Base-by-base conservation (phyloP, 1,140 invertebrate species). In the Polypedilum pembai region DNA sequence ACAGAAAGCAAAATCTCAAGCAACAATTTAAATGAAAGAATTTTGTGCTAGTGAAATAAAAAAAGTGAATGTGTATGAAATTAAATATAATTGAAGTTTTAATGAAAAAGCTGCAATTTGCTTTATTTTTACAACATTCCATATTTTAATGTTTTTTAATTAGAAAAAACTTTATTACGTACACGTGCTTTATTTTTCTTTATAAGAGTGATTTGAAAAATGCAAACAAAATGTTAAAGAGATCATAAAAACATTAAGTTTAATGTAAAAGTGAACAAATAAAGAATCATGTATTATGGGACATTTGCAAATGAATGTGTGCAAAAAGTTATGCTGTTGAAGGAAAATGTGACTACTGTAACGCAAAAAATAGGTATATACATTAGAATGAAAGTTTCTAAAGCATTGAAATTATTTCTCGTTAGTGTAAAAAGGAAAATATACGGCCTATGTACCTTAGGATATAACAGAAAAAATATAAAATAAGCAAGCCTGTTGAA, bases 361-460 rank as follows among this genome's bases (percentile, higher is more conserved):
- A n/a, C 45, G 15, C 4, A 33, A 33, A n/a, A 33, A 33, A 33
- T 33, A 33, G 24, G 24, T 33, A n/a, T 56, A 56, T 56, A 56
- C 45, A 56, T 56, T 56, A 56, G 45, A 56, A 12, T n/a, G n/a
- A n/a, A 56, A 56, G 12, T 56, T 56, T n/a, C 45, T 56, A 15
- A 56, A 56, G 45, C 45, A 56, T 56, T 56, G 12, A 56, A 56
- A 56, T 56, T n/a, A n/a, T 56, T 56, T 56, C n/a, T n/a, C n/a
- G 45, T 15, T 56, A n/a, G 45, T 15, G n/a, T n/a, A 56, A n/a
- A 15, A 56, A 56, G 12, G n/a, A 56, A 56, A n/a, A n/a, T n/a
- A 15, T 56, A 56, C 45, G 45, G 45, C 45, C 45, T 56, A 56
- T 12, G 12, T 56, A 56, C 45, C 45, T 56, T 56, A 56, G 45